Conservation (phyloP, 1,140 invertebrate species). For the Tetraneura akinire region DNA sequence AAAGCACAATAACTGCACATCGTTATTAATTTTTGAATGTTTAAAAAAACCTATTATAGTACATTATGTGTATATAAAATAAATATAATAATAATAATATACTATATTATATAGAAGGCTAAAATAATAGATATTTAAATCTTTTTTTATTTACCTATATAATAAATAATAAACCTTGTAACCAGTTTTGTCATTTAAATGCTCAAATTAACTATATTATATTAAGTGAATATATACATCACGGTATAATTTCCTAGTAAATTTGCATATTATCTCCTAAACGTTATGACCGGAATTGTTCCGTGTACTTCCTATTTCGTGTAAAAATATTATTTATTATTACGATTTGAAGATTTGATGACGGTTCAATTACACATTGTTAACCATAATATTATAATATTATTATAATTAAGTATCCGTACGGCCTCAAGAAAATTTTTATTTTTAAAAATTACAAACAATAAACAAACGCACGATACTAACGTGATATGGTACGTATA, state of each 20-base stretch:
- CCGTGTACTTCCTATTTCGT: slow-evolving; percentile 32
- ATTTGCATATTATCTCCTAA: slow-evolving; percentile 26
- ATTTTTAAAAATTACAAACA: neutral
- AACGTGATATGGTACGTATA: neutral
- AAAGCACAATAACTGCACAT: no score
- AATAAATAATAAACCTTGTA: slow-evolving; percentile 26
- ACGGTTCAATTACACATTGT: neutral
- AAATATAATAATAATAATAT: no score
- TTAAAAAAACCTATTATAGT: no score
- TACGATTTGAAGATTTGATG: neutral
- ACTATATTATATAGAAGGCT: slow-evolving; percentile 10
- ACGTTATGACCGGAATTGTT: slow-evolving; percentile 30
- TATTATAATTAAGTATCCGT: slow-evolving; percentile 22
- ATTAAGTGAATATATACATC: neutral
- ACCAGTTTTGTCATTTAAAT: slow-evolving; percentile 41
- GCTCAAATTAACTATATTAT: slow-evolving; percentile 1
- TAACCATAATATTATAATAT: no score
- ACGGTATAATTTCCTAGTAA: slow-evolving; percentile 38
- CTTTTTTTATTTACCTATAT: neutral
- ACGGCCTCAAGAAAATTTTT: neutral
- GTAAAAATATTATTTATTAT: neutral
- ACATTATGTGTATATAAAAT: no score
- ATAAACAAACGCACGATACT: neutral
- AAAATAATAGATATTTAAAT: neutral
- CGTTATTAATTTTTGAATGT: no score